Percentiles rank a stretch among this genome's conserved stretches.
Conservation (phyloP, 2,113 vertebrate species). For the Vireo altiloquus region DNA sequence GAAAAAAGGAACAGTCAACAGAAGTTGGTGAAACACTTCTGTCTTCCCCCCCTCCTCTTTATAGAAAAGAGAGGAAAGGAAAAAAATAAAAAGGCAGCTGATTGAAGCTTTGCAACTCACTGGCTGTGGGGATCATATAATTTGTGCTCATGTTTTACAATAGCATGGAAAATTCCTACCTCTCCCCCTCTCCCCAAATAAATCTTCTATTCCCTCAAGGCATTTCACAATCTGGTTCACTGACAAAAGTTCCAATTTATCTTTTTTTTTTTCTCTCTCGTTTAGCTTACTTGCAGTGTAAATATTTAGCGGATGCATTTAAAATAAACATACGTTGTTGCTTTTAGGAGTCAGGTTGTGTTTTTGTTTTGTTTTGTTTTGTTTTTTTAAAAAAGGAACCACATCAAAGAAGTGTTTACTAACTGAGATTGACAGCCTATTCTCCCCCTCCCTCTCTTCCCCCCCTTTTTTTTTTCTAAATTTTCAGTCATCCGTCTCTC, state of each 20-base stretch:
- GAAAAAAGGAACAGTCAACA: conserved; percentile 59
- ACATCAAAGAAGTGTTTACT: conserved; percentile 43
- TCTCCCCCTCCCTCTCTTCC: background rate
- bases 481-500: conserved; percentile 23
- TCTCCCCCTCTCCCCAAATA: conserved; percentile 49
- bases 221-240: conserved; percentile 55
- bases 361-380: background rate
- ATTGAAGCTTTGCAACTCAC: conserved; percentile 54
- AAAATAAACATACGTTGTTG: conserved; percentile 53
- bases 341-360: conserved; percentile 24
- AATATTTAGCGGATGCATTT: conserved; percentile 57
- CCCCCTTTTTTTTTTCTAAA: background rate
- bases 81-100: conserved; percentile 44
- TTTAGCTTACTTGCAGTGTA: conserved; percentile 18
- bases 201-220: conserved; percentile 46
- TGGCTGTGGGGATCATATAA: conserved; percentile 50
- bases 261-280: background rate
- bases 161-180: conserved; percentile 62
- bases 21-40: conserved; percentile 53
- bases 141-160: conserved; percentile 60
- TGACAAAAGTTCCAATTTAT: conserved; percentile 51
- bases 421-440: conserved; percentile 16
- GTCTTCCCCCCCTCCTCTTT: background rate
- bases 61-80: conserved; percentile 9
- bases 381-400: background rate